Conservation (phyloP, 2,888 invertebrate species). For the Fragum fragum region DNA sequence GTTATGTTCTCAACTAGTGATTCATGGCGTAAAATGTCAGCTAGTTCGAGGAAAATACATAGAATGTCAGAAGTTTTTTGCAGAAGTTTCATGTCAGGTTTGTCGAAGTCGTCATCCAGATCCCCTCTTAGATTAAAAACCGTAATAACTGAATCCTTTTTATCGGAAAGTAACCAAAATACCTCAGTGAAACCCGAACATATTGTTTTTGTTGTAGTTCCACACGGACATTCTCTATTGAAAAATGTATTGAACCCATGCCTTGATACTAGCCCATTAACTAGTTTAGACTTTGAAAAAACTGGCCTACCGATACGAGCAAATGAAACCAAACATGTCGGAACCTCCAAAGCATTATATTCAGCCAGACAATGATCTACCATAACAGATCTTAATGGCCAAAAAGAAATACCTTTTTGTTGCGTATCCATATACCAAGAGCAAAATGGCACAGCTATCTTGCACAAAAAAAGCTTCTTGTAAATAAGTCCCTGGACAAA, state of each 20-base stretch:
- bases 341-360: neutral
- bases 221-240: neutral
- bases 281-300: neutral
- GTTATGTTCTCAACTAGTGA: neutral
- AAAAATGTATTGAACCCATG: neutral
- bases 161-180: neutral
- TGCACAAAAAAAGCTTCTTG: neutral
- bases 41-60: neutral
- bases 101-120: neutral
- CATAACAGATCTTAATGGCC: neutral
- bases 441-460: neutral
- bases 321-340: neutral
- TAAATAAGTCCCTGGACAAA: neutral
- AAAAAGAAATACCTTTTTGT: neutral
- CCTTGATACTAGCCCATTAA: neutral
- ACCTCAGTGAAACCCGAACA: neutral
- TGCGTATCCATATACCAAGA: neutral
- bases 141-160: neutral
- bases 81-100: neutral
- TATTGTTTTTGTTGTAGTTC: neutral
- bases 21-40: neutral
- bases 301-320: neutral
- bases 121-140: neutral
- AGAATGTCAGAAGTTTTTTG: neutral
- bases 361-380: no score